Evolutionary conservation across 37 sponge, comb jelly and placozoan species (phyloP).

Genomic region (Axinella damicornis): DNA sequence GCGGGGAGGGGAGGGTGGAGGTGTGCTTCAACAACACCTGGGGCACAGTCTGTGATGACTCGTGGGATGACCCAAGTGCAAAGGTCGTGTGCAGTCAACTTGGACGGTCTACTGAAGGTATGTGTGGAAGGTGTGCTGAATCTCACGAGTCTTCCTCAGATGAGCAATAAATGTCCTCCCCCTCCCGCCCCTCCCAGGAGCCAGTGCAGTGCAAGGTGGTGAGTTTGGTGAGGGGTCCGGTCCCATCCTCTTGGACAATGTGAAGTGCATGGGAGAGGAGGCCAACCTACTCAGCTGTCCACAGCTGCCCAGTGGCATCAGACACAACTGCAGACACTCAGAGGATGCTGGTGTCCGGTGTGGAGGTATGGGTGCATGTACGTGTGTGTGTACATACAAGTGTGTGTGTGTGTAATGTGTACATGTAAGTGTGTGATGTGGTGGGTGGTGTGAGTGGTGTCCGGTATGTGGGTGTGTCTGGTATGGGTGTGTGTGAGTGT

Average conservation of each 20-base stretch:
- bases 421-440: neutral
- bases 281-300: constrained; percentile 50
- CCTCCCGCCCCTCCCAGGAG: no score
- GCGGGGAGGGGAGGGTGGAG: constrained; percentile 22
- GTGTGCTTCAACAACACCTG: constrained; percentile 10
- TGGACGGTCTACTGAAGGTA: neutral
- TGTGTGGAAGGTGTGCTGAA: neutral
- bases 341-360: constrained; percentile 69
- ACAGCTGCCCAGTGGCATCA: constrained; percentile 4
- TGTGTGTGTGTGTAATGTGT: no score
- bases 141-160: no score
- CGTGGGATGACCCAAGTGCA: constrained; percentile 19
- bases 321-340: constrained; percentile 55
- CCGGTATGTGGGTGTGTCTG: no score
- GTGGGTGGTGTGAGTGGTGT: no score
- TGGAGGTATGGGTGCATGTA: no score
- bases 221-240: constrained; percentile 1
- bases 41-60: constrained; percentile 30
- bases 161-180: no score
- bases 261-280: constrained; percentile 67
- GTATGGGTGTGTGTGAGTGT: no score
- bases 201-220: no score
- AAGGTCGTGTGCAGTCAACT: constrained; percentile 29
- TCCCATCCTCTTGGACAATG: constrained; percentile 51
- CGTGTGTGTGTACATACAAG: no score